phyloP scores from a whole-genome alignment of 2,113 vertebrate species.

The Epinephelus fuscoguttatus region DNA sequence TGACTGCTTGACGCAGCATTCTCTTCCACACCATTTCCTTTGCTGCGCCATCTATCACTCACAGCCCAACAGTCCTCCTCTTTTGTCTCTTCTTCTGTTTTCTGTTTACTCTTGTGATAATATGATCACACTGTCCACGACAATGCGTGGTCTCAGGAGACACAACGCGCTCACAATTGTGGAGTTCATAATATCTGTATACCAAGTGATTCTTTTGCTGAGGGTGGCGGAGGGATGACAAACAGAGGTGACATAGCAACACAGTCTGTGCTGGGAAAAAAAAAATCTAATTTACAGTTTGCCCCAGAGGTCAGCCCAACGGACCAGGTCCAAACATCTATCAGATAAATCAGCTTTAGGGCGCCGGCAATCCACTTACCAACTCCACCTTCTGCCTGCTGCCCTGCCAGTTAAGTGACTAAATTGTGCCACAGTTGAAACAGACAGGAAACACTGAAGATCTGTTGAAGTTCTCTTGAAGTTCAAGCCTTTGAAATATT shows the following conservation, averaged over 20 bases:
- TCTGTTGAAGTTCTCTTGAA: conserved; percentile 11
- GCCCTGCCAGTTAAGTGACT: conserved; percentile 56
- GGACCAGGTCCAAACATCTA: conserved; percentile 70
- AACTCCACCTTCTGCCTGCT: conserved; percentile 59
- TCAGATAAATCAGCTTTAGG: conserved; percentile 78
- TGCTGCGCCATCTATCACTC: conserved; percentile 71
- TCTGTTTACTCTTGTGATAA: conserved; percentile 9
- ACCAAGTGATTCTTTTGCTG: conserved; percentile 42
- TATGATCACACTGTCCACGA: conserved; percentile 17
- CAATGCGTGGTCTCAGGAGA: conserved; percentile 40
- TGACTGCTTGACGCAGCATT: conserved; percentile 80
- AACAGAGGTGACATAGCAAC: conserved; percentile 65
- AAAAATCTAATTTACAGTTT: conserved; percentile 78
- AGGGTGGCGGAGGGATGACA: conserved; percentile 44
- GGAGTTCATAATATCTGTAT: conserved; percentile 69
- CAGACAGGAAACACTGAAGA: conserved; percentile 32
- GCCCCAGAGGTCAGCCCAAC: conserved; percentile 68
- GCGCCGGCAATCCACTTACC: conserved; percentile 68
- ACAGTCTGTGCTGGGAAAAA: conserved; percentile 37
- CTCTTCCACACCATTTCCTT: conserved; percentile 77
- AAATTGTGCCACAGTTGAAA: conserved; percentile 51
- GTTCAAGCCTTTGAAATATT: conserved; percentile 19
- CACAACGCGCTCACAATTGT: conserved; percentile 8
- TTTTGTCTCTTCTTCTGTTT: neutral
- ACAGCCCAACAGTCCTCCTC: conserved; percentile 45